Base-by-base conservation (phyloP, 1,140 invertebrate species). In the Leptinotarsa texana region DNA sequence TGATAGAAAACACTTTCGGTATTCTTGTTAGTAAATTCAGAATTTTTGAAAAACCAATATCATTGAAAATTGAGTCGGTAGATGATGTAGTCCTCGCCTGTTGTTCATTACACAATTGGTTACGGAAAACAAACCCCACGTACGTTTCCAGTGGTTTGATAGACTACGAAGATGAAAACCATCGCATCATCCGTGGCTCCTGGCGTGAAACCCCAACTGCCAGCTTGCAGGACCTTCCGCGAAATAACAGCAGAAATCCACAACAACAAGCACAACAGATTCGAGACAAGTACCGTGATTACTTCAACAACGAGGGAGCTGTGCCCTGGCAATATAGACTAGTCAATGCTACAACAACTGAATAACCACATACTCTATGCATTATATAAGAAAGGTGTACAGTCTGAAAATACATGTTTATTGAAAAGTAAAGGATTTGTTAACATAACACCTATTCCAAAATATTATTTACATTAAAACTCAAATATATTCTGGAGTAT, bases 131-230 rank as follows among this genome's bases (percentile, higher is more conserved):
- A 15, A 49, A 49, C 22, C 33, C 51, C n/a, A 17, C 13, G 33
- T 72, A 66, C 22, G 65, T 73, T 13, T 24, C 63, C 17, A 13
- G 17, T 61, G 49, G 47, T 18, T 63, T 65, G 21, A 73, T 70
- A 27, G 74, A 75, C 73, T 75, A 21, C 66, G 70, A 75, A 61
- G 74, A 75, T 47, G 74, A 73, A 73, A 75, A 75, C 48, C 61
- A 75, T 61, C 47, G 49, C 15, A 22, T 70, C 13, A 63, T 73
- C 61, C 21, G 22, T 21, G 74, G 69, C 72, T 27, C 62, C 8
- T 75, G 70, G 74, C 33, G 33, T 33, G 33, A 33, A 33, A 33
- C 33, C 33, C 33, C 33, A 33, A 33, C 33, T 33, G 33, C 33
- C 33, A 33, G 33, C 33, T 33, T 33, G 33, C 33, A 33, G 33